Evolutionary conservation across 2,888 invertebrate genomes (phyloP), one percentile per base, ranked within the genome.

Genomic region (Frankliniella fusca): DNA sequence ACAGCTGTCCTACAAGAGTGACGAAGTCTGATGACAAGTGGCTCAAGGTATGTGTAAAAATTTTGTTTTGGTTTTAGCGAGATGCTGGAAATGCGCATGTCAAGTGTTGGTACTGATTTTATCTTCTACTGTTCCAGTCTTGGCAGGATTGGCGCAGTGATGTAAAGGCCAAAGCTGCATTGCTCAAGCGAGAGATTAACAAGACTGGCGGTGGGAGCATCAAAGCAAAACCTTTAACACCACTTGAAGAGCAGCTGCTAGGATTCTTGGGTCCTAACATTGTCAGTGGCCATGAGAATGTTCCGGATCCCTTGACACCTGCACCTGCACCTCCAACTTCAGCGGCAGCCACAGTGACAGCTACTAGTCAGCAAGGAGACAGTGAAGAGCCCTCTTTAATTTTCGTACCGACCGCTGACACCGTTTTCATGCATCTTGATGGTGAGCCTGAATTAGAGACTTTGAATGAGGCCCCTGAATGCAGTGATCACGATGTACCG

Each of bases 21-120:
- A 65, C 65, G 23, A 65, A 65, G 65, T 65, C 65, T 65, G 65
- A 65, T 65, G 65, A 65, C 65, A 65, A n/a, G n/a, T 65, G 65
- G 65, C 65, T 65, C n/a, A 65, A 65, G 65, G 65, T 65, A 65
- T 7, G 20, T 65, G 15, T 65, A 10, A 65, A 65, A 10, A 65
- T 65, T 65, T 65, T 10, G 15, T 65, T 23, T 65, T 65, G 65
- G n/a, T 65, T n/a, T 65, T 20, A 65, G 9, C 65, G 23, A 65
- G 3, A 65, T 65, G 65, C 65, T 65, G 9, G 12, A 65, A 65
- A 65, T 65, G 54, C 54, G 54, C 54, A 20, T 54, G 65, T 65
- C 65, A 65, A 65, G 65, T 65, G 65, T 65, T 23, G 23, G 65
- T 65, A n/a, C 65, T 65, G 65, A 9, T 65, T 65, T 23, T 65